Percentiles rank a stretch among this genome's conserved stretches.
phyloP scores from a whole-genome alignment of 2,113 vertebrate species.

The Elgaria multicarinata region DNA sequence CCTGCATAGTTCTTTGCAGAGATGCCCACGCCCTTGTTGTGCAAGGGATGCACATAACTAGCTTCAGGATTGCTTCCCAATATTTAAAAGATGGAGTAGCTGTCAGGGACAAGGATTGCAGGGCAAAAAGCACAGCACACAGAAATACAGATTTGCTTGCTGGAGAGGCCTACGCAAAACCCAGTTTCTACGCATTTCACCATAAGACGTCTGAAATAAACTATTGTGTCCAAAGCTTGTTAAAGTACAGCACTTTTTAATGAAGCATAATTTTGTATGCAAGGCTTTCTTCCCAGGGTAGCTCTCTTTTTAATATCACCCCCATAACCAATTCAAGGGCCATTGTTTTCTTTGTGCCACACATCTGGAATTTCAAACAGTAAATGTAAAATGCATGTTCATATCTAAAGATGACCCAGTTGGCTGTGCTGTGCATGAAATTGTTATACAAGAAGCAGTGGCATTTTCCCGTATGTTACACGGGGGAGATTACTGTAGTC shows the following conservation, averaged over 20 bases:
- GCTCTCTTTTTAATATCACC: neutral
- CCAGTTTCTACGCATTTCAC: neutral
- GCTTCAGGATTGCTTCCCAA: neutral
- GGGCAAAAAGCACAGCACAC: neutral
- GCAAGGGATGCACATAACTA: neutral
- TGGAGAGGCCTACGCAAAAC: neutral
- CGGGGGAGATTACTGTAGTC: neutral
- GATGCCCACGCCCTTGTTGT: neutral
- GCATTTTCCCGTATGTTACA: neutral
- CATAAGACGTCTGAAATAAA: neutral
- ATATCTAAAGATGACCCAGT: neutral
- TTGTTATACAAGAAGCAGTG: neutral
- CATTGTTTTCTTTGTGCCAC: neutral
- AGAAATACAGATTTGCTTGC: neutral
- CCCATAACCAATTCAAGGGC: neutral
- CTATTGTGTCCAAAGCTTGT: neutral
- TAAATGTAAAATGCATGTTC: neutral
- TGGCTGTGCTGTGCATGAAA: neutral
- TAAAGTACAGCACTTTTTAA: neutral
- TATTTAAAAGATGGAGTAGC: neutral
- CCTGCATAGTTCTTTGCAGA: neutral
- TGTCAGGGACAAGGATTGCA: neutral
- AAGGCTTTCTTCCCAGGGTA: neutral
- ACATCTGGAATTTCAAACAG: neutral
- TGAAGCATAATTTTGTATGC: neutral